Percentiles rank a stretch among this genome's conserved stretches.
These are phyloP conservation scores for Chromobotia macracanthus DNA, from an alignment of 2,797 vertebrate species.

Conservation along the genomic window DNA sequence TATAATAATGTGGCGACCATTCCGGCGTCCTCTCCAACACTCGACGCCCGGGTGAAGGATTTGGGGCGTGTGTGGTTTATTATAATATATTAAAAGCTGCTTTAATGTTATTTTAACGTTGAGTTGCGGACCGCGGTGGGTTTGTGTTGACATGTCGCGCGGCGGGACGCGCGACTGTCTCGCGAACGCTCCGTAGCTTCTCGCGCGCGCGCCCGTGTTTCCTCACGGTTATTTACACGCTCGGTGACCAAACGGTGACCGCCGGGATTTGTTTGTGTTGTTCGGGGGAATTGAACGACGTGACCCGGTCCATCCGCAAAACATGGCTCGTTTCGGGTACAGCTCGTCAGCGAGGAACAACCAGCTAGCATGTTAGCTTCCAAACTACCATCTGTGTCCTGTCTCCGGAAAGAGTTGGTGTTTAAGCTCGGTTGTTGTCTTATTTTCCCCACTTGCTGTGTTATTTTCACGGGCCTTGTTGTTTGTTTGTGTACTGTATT, in stretches of 20 bases:
- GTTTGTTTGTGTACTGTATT: constrained; percentile 17
- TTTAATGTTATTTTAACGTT: background rate
- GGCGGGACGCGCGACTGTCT: constrained; percentile 25
- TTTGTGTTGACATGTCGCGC: constrained; percentile 53
- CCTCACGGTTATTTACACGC: background rate
- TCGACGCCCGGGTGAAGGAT: background rate
- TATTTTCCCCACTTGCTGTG: background rate
- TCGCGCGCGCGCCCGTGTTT: background rate
- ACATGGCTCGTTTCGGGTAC: constrained; percentile 21
- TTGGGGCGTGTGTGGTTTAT: background rate
- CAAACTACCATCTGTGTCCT: background rate
- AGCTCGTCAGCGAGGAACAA: constrained; percentile 30
- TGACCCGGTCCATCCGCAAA: constrained; percentile 17
- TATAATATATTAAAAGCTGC: too few species aligned
- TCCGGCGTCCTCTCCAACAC: background rate
- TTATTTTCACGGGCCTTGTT: background rate
- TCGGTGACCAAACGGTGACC: background rate
- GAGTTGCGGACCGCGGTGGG: constrained; percentile 4
- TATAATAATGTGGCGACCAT: constrained; percentile 7
- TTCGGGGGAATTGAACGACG: background rate
- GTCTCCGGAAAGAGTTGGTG: background rate
- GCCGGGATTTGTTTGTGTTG: constrained; percentile 7
- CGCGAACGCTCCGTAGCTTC: constrained; percentile 20
- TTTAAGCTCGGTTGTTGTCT: background rate
- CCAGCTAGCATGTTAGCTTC: constrained; percentile 38